Evolutionary conservation across 2,797 vertebrate species (phyloP).

Genomic region (Pangasius krempfi): DNA sequence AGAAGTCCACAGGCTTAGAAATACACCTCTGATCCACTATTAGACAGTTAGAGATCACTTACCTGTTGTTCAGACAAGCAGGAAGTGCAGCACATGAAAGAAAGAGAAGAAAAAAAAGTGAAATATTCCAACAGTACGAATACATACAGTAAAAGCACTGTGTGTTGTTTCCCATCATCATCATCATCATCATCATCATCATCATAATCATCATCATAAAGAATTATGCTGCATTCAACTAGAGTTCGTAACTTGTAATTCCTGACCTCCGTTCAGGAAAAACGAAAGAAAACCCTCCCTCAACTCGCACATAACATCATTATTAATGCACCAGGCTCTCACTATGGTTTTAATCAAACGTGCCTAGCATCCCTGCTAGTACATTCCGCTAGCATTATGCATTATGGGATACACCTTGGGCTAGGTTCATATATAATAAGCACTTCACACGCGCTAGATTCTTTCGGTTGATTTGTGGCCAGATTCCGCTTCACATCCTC

Average conservation of each 20-base stretch:
- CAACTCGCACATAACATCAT: background rate
- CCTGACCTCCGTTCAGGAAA: background rate
- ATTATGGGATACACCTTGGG: background rate
- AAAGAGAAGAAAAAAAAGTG: background rate
- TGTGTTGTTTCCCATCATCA: background rate
- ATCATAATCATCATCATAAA: background rate
- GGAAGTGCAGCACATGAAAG: conserved; percentile 26
- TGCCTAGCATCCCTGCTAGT: background rate
- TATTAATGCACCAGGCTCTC: background rate
- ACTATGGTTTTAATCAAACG: background rate
- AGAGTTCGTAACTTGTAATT: background rate
- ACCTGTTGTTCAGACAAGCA: conserved; percentile 2
- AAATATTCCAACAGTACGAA: background rate
- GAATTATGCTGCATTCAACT: background rate
- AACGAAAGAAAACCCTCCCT: background rate
- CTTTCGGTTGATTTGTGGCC: background rate
- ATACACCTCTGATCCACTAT: background rate
- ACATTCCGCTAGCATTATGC: background rate
- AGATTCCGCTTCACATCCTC: background rate
- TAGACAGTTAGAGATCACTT: background rate
- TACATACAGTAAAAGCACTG: background rate
- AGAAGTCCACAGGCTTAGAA: too few relatives aligned
- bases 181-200: background rate
- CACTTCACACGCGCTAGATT: too few relatives aligned
- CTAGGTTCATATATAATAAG: background rate